Evolutionary conservation across 1,140 invertebrate species (phyloP).

Genomic region (Yoshiicerus persimilis): DNA sequence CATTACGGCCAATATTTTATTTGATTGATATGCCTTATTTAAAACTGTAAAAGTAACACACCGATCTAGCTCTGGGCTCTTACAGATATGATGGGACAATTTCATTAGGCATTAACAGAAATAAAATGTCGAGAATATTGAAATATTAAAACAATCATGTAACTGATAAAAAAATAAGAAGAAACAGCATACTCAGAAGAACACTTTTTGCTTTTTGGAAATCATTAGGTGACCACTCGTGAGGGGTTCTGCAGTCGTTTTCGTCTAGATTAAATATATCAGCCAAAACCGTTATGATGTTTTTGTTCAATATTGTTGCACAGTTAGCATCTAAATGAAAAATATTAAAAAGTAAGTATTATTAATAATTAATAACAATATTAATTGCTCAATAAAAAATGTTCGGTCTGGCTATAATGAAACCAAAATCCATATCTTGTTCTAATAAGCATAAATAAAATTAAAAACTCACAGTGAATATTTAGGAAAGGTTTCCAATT

Average conservation of each 20-base stretch:
- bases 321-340: neutral
- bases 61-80: too few species aligned
- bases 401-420: neutral
- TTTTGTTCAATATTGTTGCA: neutral
- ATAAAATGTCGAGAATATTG: too few species aligned
- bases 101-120: too few species aligned
- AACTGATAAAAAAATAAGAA: too few species aligned
- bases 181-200: neutral
- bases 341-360: neutral
- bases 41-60: too few species aligned
- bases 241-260: neutral
- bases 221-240: neutral
- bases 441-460: too few species aligned
- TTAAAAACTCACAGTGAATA: conserved; percentile 7
- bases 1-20: too few species aligned
- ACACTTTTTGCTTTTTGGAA: neutral
- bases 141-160: too few species aligned
- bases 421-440: too few species aligned
- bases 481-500: conserved; percentile 18
- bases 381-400: neutral
- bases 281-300: neutral
- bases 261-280: neutral
- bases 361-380: neutral
- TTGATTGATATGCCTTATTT: too few species aligned
- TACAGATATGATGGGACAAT: too few species aligned